These are phyloP conservation scores for Chrysina gloriosa DNA, from an alignment of 2,888 invertebrate genomes.

Conservation along the genomic window DNA sequence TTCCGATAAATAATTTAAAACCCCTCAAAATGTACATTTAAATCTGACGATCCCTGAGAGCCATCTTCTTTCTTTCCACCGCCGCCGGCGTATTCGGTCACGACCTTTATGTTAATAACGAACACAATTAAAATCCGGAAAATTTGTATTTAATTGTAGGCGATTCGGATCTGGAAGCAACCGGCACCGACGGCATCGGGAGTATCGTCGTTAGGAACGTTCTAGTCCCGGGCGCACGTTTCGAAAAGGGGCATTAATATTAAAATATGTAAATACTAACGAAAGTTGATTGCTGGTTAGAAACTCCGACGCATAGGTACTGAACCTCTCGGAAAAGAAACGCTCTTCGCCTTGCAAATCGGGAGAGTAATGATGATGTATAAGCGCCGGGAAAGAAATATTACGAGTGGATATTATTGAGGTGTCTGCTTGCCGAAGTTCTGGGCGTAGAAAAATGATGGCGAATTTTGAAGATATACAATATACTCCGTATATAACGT, in stretches of 20 bases:
- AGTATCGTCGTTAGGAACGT: neutral
- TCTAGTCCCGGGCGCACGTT: neutral
- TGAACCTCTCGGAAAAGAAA: neutral
- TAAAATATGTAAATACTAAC: constrained; percentile 12
- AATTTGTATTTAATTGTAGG: constrained; percentile 8
- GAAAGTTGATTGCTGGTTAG: neutral
- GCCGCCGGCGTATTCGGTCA: neutral
- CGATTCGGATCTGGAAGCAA: neutral
- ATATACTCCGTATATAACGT: too few species aligned
- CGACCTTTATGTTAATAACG: constrained; percentile 2
- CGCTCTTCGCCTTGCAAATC: neutral
- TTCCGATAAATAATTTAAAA: too few species aligned
- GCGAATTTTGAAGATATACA: too few species aligned
- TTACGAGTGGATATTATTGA: too few species aligned
- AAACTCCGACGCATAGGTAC: neutral
- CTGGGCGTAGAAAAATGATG: too few species aligned
- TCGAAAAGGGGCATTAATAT: neutral
- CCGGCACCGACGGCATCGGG: neutral
- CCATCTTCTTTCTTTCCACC: too few species aligned
- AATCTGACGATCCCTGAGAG: neutral
- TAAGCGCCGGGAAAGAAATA: too few species aligned
- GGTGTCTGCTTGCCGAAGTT: too few species aligned
- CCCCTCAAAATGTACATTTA: too few species aligned
- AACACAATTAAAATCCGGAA: constrained; percentile 3
- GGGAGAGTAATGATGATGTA: too few species aligned